Base-by-base conservation (phyloP, 2,113 vertebrate genomes). In the Perognathus longimembris region DNA sequence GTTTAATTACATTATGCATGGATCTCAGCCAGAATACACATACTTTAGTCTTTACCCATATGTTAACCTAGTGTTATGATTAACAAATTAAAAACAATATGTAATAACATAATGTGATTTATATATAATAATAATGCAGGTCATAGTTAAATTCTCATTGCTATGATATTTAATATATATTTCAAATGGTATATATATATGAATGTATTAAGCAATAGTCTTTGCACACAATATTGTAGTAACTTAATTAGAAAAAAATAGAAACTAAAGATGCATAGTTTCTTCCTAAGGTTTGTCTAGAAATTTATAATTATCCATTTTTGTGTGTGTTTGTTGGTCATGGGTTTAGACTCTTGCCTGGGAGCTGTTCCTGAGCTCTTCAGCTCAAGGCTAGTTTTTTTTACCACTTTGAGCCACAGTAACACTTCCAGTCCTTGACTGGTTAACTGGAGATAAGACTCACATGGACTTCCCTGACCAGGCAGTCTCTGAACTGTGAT, bases 21-120 rank as follows among this genome's bases (percentile, higher is more conserved):
- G 14, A 66, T 54, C 30, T 90, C 12, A 66, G 17, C 3, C 9
- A 74, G 36, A 61, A 28, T 26, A 11, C 30, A 28, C 63, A 64
- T 67, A 69, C 85, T 74, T 82, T 94, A 90, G 34, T 74, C 11
- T 34, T 45, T 89, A 70, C 57, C 85, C 36, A 67, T 42, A 3
- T 77, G 67, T 86, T 79, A 83, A 3, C 24, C 26, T 78, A 82
- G 6, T 26, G 34, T 42, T 3, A 40, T 61, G 28, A 40, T 11
- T 71, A 22, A 54, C 57, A 1, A 2, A 22, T 74, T 69, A 73
- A 22, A 78, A 73, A 77, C 70, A 85, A 85, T 67, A n/a, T 34
- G 36, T 0, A 28, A 32, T 61, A 70, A 75, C 89, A 45, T 64
- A 79, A 9, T 63, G 36, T 85, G 17, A 7, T 22, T 82, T 75